Conservation (phyloP, 37 sponge, comb jelly and placozoan species). For the Eunapius fragilis region DNA sequence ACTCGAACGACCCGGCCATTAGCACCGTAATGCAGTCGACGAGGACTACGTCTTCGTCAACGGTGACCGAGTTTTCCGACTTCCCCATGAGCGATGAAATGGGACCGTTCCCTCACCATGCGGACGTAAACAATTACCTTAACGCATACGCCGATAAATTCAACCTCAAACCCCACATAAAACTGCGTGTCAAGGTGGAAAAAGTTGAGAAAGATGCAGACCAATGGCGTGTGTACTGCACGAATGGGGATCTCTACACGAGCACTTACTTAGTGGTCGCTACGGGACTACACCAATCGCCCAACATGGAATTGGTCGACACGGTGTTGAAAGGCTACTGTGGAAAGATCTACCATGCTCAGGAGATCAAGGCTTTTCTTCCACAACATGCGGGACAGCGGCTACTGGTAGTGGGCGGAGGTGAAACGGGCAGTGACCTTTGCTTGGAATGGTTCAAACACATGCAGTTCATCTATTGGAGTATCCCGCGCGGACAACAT, state of each 20-base stretch:
- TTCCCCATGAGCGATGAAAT: conserved; percentile 87
- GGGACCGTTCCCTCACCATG: conserved; percentile 63
- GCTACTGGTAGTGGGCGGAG: conserved; percentile 82
- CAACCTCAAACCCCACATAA: conserved; percentile 74
- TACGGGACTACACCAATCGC: conserved; percentile 46
- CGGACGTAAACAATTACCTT: conserved; percentile 60
- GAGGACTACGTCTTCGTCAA: conserved; percentile 24
- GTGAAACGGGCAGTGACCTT: conserved; percentile 91
- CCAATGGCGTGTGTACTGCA: conserved; percentile 23
- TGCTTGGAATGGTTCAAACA: conserved; percentile 58
- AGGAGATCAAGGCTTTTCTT: conserved; percentile 33
- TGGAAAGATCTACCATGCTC: conserved; percentile 48
- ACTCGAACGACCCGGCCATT: conserved; percentile 53
- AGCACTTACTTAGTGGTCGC: conserved; percentile 67
- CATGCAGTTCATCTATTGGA: conserved; percentile 60
- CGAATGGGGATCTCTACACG: conserved; percentile 5
- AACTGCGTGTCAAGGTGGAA: conserved; percentile 54
- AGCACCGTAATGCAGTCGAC: conserved; percentile 65
- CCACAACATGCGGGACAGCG: conserved; percentile 38
- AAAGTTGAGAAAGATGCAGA: conserved; percentile 25
- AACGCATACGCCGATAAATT: conserved; percentile 58
- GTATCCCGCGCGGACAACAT: conserved; percentile 67
- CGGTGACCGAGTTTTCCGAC: conserved; percentile 73
- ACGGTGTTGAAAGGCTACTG: conserved; percentile 25
- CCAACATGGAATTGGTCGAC: conserved; percentile 44